phyloP scores from a whole-genome alignment of 2,113 vertebrate species.

The Brachypodius melanocephalos region DNA sequence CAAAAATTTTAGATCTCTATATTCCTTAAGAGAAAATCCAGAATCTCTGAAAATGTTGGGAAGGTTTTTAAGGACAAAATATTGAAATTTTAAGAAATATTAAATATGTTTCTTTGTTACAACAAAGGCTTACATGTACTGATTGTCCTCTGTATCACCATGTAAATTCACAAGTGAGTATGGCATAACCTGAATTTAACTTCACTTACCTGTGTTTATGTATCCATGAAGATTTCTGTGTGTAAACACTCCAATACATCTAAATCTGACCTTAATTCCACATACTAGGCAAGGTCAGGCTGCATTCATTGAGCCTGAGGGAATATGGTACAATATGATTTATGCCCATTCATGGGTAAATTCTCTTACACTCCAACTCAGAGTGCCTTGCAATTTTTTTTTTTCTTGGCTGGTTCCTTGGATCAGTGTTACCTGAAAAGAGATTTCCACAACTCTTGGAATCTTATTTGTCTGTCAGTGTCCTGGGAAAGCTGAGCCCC shows the following conservation, averaged over 20 bases:
- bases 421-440: no score
- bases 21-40: not conserved
- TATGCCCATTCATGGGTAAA: not conserved
- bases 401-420: not conserved
- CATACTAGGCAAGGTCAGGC: not conserved
- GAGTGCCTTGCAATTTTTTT: not conserved
- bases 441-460: not conserved
- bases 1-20: not conserved
- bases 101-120: not conserved
- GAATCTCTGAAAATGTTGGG: not conserved
- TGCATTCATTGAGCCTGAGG: not conserved
- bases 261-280: not conserved
- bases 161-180: not conserved
- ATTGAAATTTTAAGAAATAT: not conserved
- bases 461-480: not conserved
- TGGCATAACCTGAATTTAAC: not conserved
- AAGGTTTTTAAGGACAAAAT: not conserved
- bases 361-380: not conserved
- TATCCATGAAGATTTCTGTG: not conserved
- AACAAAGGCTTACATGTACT: fast-evolving
- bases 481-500: not conserved
- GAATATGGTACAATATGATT: not conserved
- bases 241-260: not conserved
- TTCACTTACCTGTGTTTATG: not conserved
- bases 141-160: not conserved